Base-by-base conservation (phyloP, 1,140 invertebrate genomes). In the Philopotamus ludificatus region DNA sequence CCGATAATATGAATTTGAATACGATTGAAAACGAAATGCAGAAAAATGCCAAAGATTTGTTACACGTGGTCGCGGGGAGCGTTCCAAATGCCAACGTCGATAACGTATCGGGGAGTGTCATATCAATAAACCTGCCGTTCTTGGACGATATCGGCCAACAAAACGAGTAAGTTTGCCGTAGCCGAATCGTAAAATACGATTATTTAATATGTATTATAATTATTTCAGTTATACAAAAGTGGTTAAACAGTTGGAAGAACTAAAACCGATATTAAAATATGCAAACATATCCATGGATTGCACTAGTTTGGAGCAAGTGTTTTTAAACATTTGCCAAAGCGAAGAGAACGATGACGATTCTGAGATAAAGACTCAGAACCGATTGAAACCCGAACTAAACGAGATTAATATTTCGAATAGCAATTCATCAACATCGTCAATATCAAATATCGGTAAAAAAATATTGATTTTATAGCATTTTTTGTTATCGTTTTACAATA, bases 271-370 rank as follows among this genome's bases (percentile, higher is more conserved):
- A 10, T 71, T 84, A 16, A 79, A 77, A 7, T 84, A 76, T 71
- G 73, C 74, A 1, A 74, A 72, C 67, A 79, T 80, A 61, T 76
- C 75, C 25, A 55, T 85, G 72, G 83, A 85, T 72, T 85, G 83
- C 71, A 83, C 82, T 71, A 82, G 77, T 12, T 73, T 85, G 41
- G 83, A 85, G 65, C 79, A 80, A 55, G 82, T 85, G 21, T 84
- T 85, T 71, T 75, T 83, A 68, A 77, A 82, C 65, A 74, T 85
- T 26, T 84, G 81, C 64, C 64, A 58, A 74, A 9, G 73, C 76
- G 22, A 77, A 75, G 3, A 80, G 83, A 45, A 65, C 63, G n/a
- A 23, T 8, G 25, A 15, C 21, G 9, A 1, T 22, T 15, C 49
- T 22, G 49, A 51, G 12, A 21, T 26, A 23, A 60, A 20, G 21